Percentiles rank a stretch among this genome's conserved stretches.
phyloP scores from a whole-genome alignment of 2,113 vertebrate species.

The Poeciliopsis prolifica region DNA sequence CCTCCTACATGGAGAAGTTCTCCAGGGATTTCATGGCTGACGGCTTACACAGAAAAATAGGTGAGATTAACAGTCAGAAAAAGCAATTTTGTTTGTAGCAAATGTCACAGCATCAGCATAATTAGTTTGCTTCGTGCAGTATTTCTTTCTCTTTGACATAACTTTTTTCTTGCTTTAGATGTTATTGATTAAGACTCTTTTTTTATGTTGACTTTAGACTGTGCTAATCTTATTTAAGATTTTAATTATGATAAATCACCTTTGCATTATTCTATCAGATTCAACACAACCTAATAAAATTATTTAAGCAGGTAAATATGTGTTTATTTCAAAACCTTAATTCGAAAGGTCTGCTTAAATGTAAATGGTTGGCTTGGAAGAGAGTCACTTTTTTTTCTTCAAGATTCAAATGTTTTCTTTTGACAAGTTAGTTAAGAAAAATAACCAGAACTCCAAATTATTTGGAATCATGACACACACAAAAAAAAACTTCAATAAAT shows the following conservation, averaged over 20 bases:
- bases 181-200: too few species aligned
- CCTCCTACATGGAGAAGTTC: conserved; percentile 83
- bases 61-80: conserved; percentile 38
- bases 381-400: too few species aligned
- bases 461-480: not conserved
- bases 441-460: not conserved
- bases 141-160: too few species aligned
- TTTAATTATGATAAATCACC: not conserved
- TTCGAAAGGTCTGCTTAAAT: too few species aligned
- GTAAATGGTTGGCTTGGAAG: too few species aligned
- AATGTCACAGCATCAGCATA: not conserved
- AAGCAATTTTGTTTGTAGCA: not conserved
- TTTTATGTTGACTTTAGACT: too few species aligned
- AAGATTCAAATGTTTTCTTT: too few species aligned
- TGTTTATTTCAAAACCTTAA: too few species aligned
- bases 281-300: not conserved
- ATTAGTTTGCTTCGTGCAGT: not conserved
- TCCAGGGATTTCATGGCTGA: conserved; percentile 81
- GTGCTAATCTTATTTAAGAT: not conserved
- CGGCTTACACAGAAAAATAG: conserved; percentile 81
- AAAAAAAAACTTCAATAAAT: not conserved
- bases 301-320: too few species aligned
- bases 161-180: too few species aligned
- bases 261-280: not conserved
- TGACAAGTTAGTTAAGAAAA: too few species aligned